Conservation (phyloP, 2,888 invertebrate species). For the Atherix ibis region DNA sequence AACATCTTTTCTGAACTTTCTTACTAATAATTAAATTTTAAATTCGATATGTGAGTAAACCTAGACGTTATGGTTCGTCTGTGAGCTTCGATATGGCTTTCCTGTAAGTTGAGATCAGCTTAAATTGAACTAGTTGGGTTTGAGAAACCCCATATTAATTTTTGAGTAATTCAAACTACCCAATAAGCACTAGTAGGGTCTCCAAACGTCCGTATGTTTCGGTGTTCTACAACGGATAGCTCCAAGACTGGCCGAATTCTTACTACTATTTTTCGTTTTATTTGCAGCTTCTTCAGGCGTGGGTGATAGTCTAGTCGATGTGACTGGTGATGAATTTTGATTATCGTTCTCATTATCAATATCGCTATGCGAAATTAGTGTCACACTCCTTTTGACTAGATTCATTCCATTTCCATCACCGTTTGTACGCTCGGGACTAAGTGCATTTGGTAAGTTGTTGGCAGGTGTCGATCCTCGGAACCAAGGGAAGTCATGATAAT, state of each 20-base stretch:
- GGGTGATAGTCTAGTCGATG: conserved; percentile 37
- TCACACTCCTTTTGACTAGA: conserved; percentile 27
- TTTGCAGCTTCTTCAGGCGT: conserved; percentile 34
- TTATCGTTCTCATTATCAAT: conserved; percentile 25
- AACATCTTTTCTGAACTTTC: too few species aligned
- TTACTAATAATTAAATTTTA: too few species aligned
- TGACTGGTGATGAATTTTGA: conserved; percentile 30
- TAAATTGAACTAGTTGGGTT: too few species aligned
- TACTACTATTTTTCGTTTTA: conserved; percentile 15
- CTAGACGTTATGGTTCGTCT: conserved; percentile 8
- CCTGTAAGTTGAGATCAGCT: conserved; percentile 1
- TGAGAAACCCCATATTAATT: too few species aligned
- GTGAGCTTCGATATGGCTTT: conserved; percentile 8
- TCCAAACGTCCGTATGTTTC: conserved; percentile 57
- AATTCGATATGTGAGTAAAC: conserved; percentile 12
- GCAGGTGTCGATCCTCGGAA: conserved; percentile 34
- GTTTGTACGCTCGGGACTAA: conserved; percentile 14
- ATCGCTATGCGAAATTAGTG: conserved; percentile 25
- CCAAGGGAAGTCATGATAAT: conserved; percentile 51
- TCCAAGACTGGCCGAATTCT: conserved; percentile 18
- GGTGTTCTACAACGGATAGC: conserved; percentile 32
- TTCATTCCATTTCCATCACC: conserved; percentile 20
- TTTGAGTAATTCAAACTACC: too few species aligned
- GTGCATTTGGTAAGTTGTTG: conserved; percentile 16
- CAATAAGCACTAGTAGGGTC: conserved; percentile 48